Base-by-base conservation (phyloP, 1,140 invertebrate genomes). In the Brachionus koreanus region DNA sequence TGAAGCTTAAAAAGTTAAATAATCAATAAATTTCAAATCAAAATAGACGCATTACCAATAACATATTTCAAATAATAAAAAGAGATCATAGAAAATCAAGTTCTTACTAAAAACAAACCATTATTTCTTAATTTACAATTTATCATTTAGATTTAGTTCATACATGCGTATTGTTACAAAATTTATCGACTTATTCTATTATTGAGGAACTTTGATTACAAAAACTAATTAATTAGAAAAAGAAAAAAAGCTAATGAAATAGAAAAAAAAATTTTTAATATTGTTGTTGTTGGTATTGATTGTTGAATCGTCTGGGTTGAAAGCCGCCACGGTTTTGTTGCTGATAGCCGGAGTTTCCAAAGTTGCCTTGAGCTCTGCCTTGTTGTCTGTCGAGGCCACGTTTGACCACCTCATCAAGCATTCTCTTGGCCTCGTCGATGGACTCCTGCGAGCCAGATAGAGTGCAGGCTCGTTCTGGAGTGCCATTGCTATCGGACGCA, bases 381-480 rank as follows among this genome's bases (percentile, higher is more conserved):
- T 65, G 46, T 49, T 77, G 46, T 79, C 76, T 57, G 49, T 65
- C 39, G 12, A 79, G 10, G 19, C 76, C 76, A 4, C 76, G 61
- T 33, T 52, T 57, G 23, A 79, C 76, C 19, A 79, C 49, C 25
- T 79, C 61, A 16, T 79, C 76, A 3, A 79, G 19, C 76, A 79
- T 79, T 61, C 76, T 79, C 39, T 79, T 79, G 76, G 76, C 76
- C 23, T 79, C 76, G n/a, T 79, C 61, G 12, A 79, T 79, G 6
- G 76, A 57, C 39, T 61, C 49, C 37, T 79, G 76, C 12, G 76
- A 79, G 46, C 76, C 76, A 12, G 76, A 61, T 1, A 79, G 29
- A 25, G 76, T 79, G 76, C 76, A 79, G 19, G 49, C 25, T 42
- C 76, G 16, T 42, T 79, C 76, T 23, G 61, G 33, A 3, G 25